These are phyloP conservation scores for Characodon lateralis DNA, from an alignment of 2,797 vertebrate species.

Conservation along the genomic window DNA sequence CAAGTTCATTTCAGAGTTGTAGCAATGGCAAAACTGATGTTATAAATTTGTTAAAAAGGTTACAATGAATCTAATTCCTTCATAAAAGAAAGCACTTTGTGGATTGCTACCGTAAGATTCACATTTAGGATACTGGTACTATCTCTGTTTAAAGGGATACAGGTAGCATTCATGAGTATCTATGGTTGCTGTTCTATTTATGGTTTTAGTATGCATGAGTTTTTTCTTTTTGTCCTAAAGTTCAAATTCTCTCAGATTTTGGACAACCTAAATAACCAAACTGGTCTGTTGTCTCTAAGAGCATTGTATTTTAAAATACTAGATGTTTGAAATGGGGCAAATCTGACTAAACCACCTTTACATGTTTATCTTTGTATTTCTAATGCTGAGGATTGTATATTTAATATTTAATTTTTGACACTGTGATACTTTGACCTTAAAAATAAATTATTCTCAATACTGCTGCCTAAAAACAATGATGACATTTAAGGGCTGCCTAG, in stretches of 20 bases:
- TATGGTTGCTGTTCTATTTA: slow-evolving; percentile 1
- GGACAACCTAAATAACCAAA: not conserved
- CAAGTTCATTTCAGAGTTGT: not conserved
- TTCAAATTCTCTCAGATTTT: not conserved
- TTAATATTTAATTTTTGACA: not conserved
- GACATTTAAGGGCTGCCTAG: not conserved
- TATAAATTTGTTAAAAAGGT: not conserved
- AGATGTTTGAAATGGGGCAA: not conserved
- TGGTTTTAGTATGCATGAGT: not conserved
- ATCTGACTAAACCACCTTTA: not conserved
- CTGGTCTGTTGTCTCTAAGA: not conserved
- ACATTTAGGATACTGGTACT: not conserved
- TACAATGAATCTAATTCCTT: not conserved
- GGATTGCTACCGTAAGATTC: not conserved
- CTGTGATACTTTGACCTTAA: not conserved
- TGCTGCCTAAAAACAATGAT: not conserved
- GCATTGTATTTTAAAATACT: not conserved
- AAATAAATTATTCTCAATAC: not conserved
- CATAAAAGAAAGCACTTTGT: not conserved
- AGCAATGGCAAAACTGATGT: not conserved
- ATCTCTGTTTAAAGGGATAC: not conserved
- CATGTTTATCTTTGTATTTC: not conserved
- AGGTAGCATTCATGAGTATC: not conserved
- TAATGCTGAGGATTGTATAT: not conserved
- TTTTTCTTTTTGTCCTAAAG: not conserved